A percentile compares a stretch with the other conserved stretches of the same genome.
These are phyloP conservation scores for Drosophila simulans DNA, from an alignment of 1,140 invertebrate species.

Conservation along the genomic window DNA sequence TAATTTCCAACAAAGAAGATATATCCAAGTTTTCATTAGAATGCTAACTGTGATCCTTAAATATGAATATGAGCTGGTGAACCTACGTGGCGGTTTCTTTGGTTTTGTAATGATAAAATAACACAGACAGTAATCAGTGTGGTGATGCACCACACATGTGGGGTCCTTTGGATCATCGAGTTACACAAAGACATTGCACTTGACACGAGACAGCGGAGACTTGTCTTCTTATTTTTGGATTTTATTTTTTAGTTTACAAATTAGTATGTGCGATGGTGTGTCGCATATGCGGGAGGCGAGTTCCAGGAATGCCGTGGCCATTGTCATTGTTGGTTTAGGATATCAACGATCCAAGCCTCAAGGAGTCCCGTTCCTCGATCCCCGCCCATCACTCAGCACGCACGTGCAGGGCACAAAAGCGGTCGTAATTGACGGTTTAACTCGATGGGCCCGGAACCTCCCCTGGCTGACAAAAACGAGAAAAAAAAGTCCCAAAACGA, in stretches of 20 bases:
- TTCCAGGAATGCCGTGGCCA: conserved; percentile 50
- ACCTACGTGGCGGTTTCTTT: conserved; percentile 55
- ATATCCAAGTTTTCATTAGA: background rate
- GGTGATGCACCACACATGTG: conserved; percentile 63
- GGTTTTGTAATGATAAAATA: conserved; percentile 76
- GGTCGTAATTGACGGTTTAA: conserved; percentile 75
- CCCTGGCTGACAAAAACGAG: conserved; percentile 26
- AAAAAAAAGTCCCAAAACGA: conserved; percentile 14
- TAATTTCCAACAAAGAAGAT: no score
- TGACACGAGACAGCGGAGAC: conserved; percentile 74
- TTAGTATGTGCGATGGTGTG: conserved; percentile 63
- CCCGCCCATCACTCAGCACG: conserved; percentile 62
- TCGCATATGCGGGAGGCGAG: conserved; percentile 57
- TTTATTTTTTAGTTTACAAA: conserved; percentile 73
- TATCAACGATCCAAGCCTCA: conserved; percentile 12
- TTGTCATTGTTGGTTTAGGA: conserved; percentile 73
- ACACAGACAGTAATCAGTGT: conserved; percentile 49
- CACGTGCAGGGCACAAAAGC: conserved; percentile 74
- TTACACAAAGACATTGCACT: conserved; percentile 59
- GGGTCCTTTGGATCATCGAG: conserved; percentile 68
- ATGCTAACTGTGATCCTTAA: background rate
- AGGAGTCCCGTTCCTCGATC: conserved; percentile 41
- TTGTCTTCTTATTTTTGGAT: conserved; percentile 43
- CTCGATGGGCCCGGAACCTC: conserved; percentile 57
- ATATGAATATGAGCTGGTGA: conserved; percentile 29